Evolutionary conservation across 2,797 vertebrate genomes (phyloP).

Genomic region (Rhabdomys pumilio): DNA sequence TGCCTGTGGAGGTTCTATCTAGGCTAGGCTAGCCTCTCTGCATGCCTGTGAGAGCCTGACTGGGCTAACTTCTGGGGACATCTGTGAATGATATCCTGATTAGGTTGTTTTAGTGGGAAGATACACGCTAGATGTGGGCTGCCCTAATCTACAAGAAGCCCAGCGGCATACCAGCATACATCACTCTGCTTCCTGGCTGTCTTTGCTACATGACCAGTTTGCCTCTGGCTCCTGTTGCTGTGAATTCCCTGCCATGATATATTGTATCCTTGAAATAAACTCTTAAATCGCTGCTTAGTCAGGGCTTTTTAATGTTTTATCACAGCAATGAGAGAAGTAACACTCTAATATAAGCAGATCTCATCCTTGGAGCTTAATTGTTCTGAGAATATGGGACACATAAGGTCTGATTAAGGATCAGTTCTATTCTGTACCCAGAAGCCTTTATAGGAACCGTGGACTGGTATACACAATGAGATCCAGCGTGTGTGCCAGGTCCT

Average conservation of each 20-base stretch:
- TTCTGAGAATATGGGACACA: neutral
- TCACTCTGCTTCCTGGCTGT: neutral
- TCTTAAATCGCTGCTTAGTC: neutral
- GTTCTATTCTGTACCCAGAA: neutral
- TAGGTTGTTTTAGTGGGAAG: neutral
- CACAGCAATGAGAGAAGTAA: conserved; percentile 54
- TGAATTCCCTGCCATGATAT: neutral
- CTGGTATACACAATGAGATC: neutral
- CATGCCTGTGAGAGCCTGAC: neutral
- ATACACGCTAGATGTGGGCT: too few species aligned
- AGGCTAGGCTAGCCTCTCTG: neutral
- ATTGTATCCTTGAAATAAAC: neutral
- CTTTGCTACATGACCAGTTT: too few species aligned
- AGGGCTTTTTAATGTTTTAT: neutral
- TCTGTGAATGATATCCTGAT: neutral
- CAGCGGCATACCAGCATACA: too few species aligned
- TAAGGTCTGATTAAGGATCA: neutral
- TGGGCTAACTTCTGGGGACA: neutral
- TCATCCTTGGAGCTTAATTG: neutral
- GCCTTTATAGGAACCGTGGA: neutral
- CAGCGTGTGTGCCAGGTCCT: neutral
- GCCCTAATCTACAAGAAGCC: neutral
- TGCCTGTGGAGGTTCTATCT: too few species aligned
- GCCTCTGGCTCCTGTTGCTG: neutral
- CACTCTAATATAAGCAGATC: neutral